phyloP scores from a whole-genome alignment of 2,888 invertebrate species.

The Apamea sordens region DNA sequence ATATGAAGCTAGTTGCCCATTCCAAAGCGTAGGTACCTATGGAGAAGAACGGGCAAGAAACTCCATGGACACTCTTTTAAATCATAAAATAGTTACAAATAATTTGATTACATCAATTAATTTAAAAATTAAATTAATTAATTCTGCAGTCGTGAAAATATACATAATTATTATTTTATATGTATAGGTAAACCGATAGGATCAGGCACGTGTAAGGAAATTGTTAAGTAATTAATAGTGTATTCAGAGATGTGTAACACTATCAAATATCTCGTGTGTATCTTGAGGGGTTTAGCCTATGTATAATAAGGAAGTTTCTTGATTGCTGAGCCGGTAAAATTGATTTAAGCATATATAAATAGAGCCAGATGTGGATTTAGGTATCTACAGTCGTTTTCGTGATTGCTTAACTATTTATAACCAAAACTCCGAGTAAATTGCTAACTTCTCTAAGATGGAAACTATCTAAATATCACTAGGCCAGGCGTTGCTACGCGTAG shows the following conservation, averaged over 20 bases:
- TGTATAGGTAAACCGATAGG: neutral
- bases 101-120: too few species aligned
- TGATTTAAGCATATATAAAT: conserved; percentile 7
- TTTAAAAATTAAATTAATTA: too few species aligned
- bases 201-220: conserved; percentile 39
- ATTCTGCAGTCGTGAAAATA: neutral
- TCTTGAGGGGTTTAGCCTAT: conserved; percentile 44
- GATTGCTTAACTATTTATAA: neutral
- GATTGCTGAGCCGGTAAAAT: conserved; percentile 35
- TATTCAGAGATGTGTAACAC: conserved; percentile 29
- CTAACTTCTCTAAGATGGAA: neutral
- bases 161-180: too few species aligned
- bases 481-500: neutral
- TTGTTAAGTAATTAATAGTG: conserved; percentile 56
- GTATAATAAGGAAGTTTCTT: conserved; percentile 22
- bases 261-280: conserved; percentile 49
- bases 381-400: neutral
- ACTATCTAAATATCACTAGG: neutral
- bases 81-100: too few species aligned
- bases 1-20: too few species aligned
- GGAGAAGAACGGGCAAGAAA: too few species aligned
- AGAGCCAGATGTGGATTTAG: neutral
- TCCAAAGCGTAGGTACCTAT: too few species aligned
- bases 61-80: too few species aligned
- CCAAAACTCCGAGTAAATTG: neutral